Evolutionary conservation across 2,797 vertebrate genomes (phyloP), one percentile per base, ranked within the genome.

Genomic region (Silurus aristotelis): DNA sequence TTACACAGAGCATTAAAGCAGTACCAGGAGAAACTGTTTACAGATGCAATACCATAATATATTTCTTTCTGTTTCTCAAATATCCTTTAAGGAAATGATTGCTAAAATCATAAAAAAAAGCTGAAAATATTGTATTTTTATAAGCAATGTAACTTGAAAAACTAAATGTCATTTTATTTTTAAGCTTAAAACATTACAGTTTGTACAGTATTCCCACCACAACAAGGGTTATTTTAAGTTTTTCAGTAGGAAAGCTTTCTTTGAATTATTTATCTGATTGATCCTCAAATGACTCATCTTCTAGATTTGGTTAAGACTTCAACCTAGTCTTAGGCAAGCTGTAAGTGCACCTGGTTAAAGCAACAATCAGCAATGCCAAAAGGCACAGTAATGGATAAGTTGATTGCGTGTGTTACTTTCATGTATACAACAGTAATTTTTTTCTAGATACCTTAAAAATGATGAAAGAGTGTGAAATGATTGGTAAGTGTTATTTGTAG

Each of bases 191-290:
- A 38, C 15, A 17, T 27, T 55, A 52, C 46, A 94, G 91, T 92
- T 90, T 93, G 91, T 93, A 72, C 43, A n/a, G 92, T 93, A 93
- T 94, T 94, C 58, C 92, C 91, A 92, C 92, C 91, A 93, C 93
- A 94, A 92, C 92, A 78, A 93, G 93, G 92, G 93, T 94, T 93
- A 92, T 94, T 95, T 94, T 94, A 94, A 92, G 92, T 91, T 90
- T 94, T 94, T 95, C 94, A 94, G 93, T 90, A 89, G 93, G 91
- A 93, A 94, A 94, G 94, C 91, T 87, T 88, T 90, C 86, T 93
- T 89, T 95, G 93, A 94, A 95, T 95, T 93, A 95, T 95, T 95
- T 93, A 95, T 93, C 91, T 90, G 80, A 87, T 92, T 94, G 92
- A 94, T 94, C 93, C 93, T 89, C 92, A 93, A 91, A 94, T 86